Conservation (phyloP, 2,888 invertebrate genomes). For the Diplolepis rosae region DNA sequence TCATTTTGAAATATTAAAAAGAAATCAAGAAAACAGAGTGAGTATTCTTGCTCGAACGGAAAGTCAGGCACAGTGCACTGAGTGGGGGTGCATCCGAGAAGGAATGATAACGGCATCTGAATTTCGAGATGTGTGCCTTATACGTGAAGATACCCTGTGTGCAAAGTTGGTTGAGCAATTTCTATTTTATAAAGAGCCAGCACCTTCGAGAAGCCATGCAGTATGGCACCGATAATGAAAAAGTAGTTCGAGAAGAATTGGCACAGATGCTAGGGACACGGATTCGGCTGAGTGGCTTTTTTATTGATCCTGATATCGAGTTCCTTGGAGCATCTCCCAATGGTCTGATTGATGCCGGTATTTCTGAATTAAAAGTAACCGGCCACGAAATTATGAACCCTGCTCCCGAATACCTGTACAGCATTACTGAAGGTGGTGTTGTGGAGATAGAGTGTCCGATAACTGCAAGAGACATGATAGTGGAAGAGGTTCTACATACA, state of each 20-base stretch:
- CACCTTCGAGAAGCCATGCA: not conserved
- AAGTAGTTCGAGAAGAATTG: conserved; percentile 27
- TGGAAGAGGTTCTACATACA: conserved; percentile 31
- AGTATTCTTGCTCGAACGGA: not conserved
- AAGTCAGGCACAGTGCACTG: not conserved
- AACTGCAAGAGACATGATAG: not conserved
- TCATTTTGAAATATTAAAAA: not conserved
- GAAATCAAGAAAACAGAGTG: not conserved
- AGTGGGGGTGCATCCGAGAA: not conserved
- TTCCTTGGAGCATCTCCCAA: conserved; percentile 44
- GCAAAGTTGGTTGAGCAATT: not conserved
- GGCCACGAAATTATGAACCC: conserved; percentile 43
- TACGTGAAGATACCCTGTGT: not conserved
- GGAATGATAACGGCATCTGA: not conserved
- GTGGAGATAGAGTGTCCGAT: conserved; percentile 47
- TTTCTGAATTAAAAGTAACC: not conserved
- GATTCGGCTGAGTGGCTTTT: conserved; percentile 35
- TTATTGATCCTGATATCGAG: conserved; percentile 35
- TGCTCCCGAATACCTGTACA: too few relatives aligned
- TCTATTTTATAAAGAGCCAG: not conserved
- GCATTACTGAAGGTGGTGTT: too few relatives aligned
- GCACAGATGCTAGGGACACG: not conserved
- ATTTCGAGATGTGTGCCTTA: not conserved
- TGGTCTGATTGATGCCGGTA: conserved; percentile 36
- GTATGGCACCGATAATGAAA: conserved; percentile 45